A percentile compares a stretch with the other conserved stretches of the same genome.
Evolutionary conservation across 1,140 invertebrate genomes (phyloP).

Genomic region (Dendroctonus valens): DNA sequence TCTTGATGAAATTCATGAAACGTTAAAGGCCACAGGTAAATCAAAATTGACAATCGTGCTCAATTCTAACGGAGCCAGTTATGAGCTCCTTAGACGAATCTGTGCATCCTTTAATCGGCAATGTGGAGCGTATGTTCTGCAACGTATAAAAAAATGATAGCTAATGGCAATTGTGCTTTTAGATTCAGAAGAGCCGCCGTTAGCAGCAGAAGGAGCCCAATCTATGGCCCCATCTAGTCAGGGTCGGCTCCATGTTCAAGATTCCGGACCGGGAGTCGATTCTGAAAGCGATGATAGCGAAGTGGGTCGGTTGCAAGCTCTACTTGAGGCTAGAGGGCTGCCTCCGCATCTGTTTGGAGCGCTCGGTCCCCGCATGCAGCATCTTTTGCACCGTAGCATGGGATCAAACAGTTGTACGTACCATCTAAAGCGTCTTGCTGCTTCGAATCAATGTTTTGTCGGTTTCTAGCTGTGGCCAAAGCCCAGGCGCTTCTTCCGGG

Average conservation of each 20-base stretch:
- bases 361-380: conserved; percentile 95
- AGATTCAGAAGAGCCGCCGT: conserved; percentile 48
- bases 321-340: conserved; percentile 90
- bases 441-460: neutral
- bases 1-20: too few species aligned
- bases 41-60: too few species aligned
- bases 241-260: conserved; percentile 39
- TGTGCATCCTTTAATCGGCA: too few species aligned
- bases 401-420: conserved; percentile 73
- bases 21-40: too few species aligned
- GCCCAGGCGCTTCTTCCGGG: conserved; percentile 92
- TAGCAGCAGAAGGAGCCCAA: conserved; percentile 48
- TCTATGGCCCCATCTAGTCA: neutral
- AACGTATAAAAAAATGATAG: too few species aligned
- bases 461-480: conserved; percentile 72
- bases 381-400: conserved; percentile 92
- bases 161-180: too few species aligned
- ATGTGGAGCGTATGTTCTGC: too few species aligned
- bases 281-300: conserved; percentile 80
- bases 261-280: conserved; percentile 48
- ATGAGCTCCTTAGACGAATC: too few species aligned
- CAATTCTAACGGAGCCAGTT: too few species aligned
- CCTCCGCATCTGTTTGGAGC: conserved; percentile 95
- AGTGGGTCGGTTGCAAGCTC: conserved; percentile 82
- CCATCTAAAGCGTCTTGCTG: neutral